These are phyloP conservation scores for Papilio glaucus DNA, from an alignment of 1,140 invertebrate species.

Conservation along the genomic window DNA sequence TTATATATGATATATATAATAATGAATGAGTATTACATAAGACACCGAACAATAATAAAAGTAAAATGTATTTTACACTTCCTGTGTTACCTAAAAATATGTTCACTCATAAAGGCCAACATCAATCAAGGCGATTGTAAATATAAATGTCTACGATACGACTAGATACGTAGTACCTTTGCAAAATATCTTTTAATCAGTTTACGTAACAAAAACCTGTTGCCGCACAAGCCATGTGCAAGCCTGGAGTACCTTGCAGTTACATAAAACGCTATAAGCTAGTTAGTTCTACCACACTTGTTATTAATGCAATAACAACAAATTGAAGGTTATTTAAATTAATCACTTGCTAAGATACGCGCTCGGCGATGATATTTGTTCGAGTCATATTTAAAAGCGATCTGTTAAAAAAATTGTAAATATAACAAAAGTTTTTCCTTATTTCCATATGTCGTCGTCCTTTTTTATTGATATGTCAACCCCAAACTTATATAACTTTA, in stretches of 20 bases:
- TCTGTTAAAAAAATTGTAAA: no score
- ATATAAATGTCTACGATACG: not conserved
- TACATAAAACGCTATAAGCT: constrained; percentile 5
- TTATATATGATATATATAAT: no score
- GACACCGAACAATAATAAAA: not conserved
- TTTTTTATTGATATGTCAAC: no score
- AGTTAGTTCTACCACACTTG: not conserved
- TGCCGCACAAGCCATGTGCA: not conserved
- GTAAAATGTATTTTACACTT: not conserved
- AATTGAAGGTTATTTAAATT: constrained; percentile 12
- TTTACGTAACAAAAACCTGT: not conserved
- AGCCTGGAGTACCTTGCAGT: not conserved
- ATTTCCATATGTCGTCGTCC: no score
- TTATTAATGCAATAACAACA: constrained; percentile 5
- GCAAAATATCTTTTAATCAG: constrained; percentile 14
- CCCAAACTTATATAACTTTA: no score
- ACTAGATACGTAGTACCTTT: not conserved
- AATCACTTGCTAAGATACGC: not conserved
- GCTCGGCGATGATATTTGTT: not conserved
- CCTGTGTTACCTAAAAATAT: constrained; percentile 4
- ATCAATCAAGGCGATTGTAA: constrained; percentile 22
- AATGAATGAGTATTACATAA: not conserved
- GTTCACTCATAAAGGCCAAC: constrained; percentile 4
- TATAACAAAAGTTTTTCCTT: no score
- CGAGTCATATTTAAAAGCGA: no score